Evolutionary conservation across 2,888 invertebrate species (phyloP), one percentile per base, ranked within the genome.

Genomic region (Epiblema foenella): DNA sequence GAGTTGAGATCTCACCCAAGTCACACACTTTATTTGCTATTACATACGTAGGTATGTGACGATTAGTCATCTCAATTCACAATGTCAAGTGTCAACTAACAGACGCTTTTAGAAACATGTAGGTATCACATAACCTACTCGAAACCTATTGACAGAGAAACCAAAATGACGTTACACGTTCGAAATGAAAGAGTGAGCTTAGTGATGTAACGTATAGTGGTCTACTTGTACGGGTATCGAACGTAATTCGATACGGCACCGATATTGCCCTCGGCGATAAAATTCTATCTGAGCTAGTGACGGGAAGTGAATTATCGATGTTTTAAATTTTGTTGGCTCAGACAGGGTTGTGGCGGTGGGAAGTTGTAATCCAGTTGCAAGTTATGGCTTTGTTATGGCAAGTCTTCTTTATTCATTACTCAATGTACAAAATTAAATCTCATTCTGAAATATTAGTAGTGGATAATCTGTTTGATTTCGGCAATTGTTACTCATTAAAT

Each of bases 231-330:
- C 52, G n/a, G n/a, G 24, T 64, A 64, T 54, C 63, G 51, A 51
- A 18, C 42, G 58, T 65, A 70, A 65, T 52, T 42, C 58, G 59
- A 70, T 60, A 64, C 33, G 7, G 58, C 8, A 52, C n/a, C 59
- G 70, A 70, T 66, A 66, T 70, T 65, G 70, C 59, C 15, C 24
- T 24, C 39, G 62, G 29, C 17, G 65, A 59, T 59, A 59, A 66
- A 66, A 54, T 60, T 63, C 56, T n/a, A 69, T 33, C 56, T 18
- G 29, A 9, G 42, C 37, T 66, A 65, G 70, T 24, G 70, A 37
- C 46, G 52, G 24, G 42, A 60, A 54, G 59, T 9, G 42, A n/a
- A 33, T 60, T 56, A 66, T 70, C 70, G 65, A 70, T 66, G 42
- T 60, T 46, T 46, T 52, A 20, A 59, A 52, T 52, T 58, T 49